These are phyloP conservation scores for Escarpia spicata DNA, from an alignment of 2,888 invertebrate species.

Conservation along the genomic window DNA sequence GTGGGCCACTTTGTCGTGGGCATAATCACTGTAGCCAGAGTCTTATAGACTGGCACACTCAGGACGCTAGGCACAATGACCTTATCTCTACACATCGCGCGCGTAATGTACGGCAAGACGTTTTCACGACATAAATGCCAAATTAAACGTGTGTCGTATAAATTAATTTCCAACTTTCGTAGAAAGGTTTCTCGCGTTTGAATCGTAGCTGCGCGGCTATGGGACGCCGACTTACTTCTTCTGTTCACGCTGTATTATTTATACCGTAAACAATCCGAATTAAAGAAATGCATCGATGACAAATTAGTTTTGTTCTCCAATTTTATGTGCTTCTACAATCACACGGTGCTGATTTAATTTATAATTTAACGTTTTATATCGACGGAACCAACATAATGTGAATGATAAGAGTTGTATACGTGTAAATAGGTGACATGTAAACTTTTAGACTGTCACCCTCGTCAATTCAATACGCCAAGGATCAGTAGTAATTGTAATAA, in stretches of 20 bases:
- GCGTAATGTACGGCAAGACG: not conserved
- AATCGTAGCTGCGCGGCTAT: not conserved
- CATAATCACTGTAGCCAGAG: not conserved
- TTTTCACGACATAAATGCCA: conserved; percentile 5
- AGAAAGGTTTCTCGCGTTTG: conserved; percentile 4
- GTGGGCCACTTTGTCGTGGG: not conserved
- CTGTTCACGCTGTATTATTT: not conserved
- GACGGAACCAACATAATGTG: no score
- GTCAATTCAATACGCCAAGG: no score
- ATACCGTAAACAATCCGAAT: not conserved
- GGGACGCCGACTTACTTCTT: not conserved
- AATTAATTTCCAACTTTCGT: conserved; percentile 16
- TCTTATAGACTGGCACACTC: not conserved
- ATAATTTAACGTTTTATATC: not conserved
- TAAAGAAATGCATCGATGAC: not conserved
- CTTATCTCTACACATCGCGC: not conserved
- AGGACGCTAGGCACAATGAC: not conserved
- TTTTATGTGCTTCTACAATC: not conserved
- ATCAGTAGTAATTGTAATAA: no score
- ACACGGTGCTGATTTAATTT: not conserved
- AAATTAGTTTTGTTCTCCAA: not conserved
- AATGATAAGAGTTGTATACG: no score
- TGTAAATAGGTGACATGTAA: no score
- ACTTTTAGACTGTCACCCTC: no score
- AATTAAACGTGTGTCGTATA: conserved; percentile 13